phyloP scores from a whole-genome alignment of 2,797 vertebrate species.

The Enteromius viviparus region DNA sequence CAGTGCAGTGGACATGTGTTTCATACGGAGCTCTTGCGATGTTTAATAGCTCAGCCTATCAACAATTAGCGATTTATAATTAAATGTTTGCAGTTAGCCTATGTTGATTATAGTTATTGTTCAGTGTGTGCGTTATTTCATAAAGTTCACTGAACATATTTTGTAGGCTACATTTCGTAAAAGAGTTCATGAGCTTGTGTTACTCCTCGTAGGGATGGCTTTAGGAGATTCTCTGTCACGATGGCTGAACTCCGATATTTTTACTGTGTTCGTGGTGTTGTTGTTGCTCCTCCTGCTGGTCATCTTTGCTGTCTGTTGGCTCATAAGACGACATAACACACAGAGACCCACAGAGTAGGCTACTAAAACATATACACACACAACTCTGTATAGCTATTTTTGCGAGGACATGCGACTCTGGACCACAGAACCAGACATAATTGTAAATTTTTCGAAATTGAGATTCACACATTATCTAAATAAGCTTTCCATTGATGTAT shows the following conservation, averaged over 20 bases:
- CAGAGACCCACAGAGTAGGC: conserved; percentile 9
- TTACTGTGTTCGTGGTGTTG: conserved; percentile 58
- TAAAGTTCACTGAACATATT: neutral
- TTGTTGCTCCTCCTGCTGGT: conserved; percentile 50
- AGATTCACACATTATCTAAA: too few relatives aligned
- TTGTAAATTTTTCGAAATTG: too few relatives aligned
- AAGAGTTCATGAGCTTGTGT: neutral
- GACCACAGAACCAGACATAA: too few relatives aligned
- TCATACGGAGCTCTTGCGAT: neutral
- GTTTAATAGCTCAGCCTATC: too few relatives aligned
- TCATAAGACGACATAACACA: conserved; percentile 19
- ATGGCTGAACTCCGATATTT: conserved; percentile 55
- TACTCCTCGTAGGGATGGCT: conserved; percentile 2
- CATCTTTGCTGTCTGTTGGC: conserved; percentile 46
- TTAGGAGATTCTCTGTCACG: conserved; percentile 25
- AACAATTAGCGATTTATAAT: too few relatives aligned
- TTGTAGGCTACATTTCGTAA: conserved; percentile 1
- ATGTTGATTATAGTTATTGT: neutral
- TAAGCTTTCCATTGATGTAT: too few relatives aligned
- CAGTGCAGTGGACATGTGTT: neutral
- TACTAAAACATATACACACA: conserved; percentile 14
- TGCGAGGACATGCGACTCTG: neutral
- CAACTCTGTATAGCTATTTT: neutral
- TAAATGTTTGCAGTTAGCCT: too few relatives aligned
- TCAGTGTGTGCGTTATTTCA: neutral